Evolutionary conservation across 2,113 vertebrate genomes (phyloP).

Genomic region (Columba livia): DNA sequence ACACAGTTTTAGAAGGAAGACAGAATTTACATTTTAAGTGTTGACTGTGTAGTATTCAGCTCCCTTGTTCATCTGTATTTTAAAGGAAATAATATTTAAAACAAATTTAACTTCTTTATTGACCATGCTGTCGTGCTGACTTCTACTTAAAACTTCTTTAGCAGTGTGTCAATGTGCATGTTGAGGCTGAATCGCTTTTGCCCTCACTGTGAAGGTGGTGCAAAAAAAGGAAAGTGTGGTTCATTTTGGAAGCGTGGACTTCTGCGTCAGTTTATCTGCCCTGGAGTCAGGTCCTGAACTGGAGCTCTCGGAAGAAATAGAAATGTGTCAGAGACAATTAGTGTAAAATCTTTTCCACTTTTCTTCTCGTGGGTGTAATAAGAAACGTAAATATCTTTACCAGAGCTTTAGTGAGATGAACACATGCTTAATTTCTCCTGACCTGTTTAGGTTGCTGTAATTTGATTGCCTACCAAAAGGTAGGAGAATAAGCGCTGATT

Average conservation of each 20-base stretch:
- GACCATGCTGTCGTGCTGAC: neutral
- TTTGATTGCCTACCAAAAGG: neutral
- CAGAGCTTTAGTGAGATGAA: neutral
- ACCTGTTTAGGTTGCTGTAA: neutral
- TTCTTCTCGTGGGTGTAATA: neutral
- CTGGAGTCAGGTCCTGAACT: neutral
- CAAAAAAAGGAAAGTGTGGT: neutral
- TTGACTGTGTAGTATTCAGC: neutral
- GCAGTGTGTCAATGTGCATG: neutral
- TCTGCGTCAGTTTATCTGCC: neutral
- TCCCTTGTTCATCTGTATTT: neutral
- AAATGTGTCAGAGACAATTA: neutral
- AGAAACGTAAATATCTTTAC: neutral
- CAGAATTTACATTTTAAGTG: neutral
- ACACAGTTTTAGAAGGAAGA: neutral
- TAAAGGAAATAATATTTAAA: neutral
- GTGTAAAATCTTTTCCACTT: neutral
- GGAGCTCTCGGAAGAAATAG: neutral
- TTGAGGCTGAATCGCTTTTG: slow-evolving; percentile 12
- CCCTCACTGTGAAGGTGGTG: neutral
- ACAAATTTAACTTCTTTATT: neutral
- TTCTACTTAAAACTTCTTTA: neutral
- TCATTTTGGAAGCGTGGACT: neutral
- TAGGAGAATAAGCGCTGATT: neutral
- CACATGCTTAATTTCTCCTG: neutral